Evolutionary conservation across 1,140 invertebrate species (phyloP).

Genomic region (Drosophila parvula): DNA sequence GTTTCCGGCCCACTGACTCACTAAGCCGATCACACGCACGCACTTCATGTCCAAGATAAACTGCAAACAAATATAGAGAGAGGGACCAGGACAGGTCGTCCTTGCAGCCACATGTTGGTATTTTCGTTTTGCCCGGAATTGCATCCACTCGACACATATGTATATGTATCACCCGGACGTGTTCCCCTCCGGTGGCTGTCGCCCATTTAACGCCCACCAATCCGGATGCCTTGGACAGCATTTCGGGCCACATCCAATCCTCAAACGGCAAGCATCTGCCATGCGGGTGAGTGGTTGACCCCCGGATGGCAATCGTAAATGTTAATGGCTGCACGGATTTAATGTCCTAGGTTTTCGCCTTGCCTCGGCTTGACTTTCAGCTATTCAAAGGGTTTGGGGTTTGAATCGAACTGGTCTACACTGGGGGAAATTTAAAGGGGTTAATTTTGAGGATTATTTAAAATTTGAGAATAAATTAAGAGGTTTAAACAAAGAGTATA

Average conservation of each 20-base stretch:
- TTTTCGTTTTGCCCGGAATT: conserved; percentile 39
- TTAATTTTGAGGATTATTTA: neutral
- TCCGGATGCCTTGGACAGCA: conserved; percentile 5
- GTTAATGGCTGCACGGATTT: conserved; percentile 60
- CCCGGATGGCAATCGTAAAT: conserved; percentile 60
- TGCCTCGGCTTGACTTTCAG: conserved; percentile 25
- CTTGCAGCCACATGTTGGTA: conserved; percentile 32
- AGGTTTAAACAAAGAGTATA: neutral
- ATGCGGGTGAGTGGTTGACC: conserved; percentile 29
- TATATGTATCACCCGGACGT: conserved; percentile 9
- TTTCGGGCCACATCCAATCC: conserved; percentile 14
- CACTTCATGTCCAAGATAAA: conserved; percentile 43
- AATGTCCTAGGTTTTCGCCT: conserved; percentile 32
- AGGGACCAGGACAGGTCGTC: conserved; percentile 13
- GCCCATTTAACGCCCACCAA: conserved; percentile 49
- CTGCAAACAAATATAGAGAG: conserved; percentile 34
- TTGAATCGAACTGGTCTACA: conserved; percentile 1
- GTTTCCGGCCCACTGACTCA: conserved; percentile 17
- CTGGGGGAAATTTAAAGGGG: neutral
- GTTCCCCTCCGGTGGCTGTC: conserved; percentile 14
- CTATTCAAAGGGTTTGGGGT: conserved; percentile 19
- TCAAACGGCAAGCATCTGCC: conserved; percentile 28
- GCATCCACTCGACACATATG: conserved; percentile 24
- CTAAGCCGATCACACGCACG: conserved; percentile 11
- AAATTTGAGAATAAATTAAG: neutral